A percentile compares a stretch with the other conserved stretches of the same genome.
Conservation (phyloP, 2,888 invertebrate species). For the Palloptera scutellata region DNA sequence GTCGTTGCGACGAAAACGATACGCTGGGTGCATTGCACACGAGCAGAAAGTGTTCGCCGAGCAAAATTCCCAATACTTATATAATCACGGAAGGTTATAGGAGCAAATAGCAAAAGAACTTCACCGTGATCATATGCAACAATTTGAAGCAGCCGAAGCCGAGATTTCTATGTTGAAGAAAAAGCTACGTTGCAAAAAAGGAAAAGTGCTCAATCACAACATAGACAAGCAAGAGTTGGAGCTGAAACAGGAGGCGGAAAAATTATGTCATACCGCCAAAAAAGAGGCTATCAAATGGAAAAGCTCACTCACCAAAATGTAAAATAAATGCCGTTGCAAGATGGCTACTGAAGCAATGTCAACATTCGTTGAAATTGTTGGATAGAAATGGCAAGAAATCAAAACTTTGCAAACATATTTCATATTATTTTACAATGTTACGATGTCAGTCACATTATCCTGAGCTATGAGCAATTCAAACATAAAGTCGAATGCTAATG, state of each 20-base stretch:
- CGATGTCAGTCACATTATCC: not conserved
- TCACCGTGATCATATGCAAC: constrained; percentile 67
- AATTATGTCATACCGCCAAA: constrained; percentile 66
- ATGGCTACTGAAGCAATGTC: constrained; percentile 77
- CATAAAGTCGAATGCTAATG: constrained; percentile 20
- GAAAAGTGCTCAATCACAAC: constrained; percentile 70
- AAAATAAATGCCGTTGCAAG: constrained; percentile 67
- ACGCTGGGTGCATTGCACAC: too few relatives aligned
- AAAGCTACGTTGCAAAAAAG: constrained; percentile 71
- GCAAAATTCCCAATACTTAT: too few relatives aligned
- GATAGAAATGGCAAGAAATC: constrained; percentile 81
- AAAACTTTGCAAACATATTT: constrained; percentile 69
- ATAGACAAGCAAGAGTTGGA: constrained; percentile 72
- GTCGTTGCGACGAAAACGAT: too few relatives aligned
- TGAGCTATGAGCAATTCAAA: constrained; percentile 3
- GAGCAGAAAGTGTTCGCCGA: too few relatives aligned
- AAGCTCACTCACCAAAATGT: constrained; percentile 55
- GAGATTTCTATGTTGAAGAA: constrained; percentile 50
- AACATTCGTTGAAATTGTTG: constrained; percentile 78
- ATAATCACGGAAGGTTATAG: too few relatives aligned
- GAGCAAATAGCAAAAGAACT: too few relatives aligned
- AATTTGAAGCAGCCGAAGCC: constrained; percentile 70
- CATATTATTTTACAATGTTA: constrained; percentile 62
- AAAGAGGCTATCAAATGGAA: constrained; percentile 59
- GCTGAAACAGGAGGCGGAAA: constrained; percentile 69